These are phyloP conservation scores for Liposcelis brunnea DNA, from an alignment of 2,888 invertebrate species.

Conservation along the genomic window DNA sequence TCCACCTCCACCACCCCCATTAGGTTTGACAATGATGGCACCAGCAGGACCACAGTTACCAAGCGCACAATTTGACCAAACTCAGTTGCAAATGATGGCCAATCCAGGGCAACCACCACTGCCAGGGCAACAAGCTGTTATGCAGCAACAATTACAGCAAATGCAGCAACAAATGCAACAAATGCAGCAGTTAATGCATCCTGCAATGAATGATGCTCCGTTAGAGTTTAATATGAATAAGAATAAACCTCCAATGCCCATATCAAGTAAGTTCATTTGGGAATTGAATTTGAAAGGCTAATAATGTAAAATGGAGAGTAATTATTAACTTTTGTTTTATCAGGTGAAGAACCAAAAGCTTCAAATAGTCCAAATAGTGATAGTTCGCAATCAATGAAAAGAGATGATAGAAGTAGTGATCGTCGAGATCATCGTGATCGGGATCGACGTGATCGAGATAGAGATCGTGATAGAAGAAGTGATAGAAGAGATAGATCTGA, in stretches of 20 bases:
- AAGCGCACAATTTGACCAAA: neutral
- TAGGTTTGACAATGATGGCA: constrained; percentile 2
- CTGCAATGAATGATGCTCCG: constrained; percentile 41
- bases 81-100: constrained; percentile 2
- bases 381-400: neutral
- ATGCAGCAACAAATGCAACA: constrained; percentile 1
- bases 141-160: constrained; percentile 2
- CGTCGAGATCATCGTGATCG: constrained; percentile 16
- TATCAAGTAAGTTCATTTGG: constrained; percentile 16
- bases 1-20: constrained; percentile 6
- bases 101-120: constrained; percentile 1
- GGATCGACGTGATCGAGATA: constrained; percentile 13
- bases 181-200: constrained; percentile 13
- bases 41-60: neutral
- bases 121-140: neutral
- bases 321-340: constrained; percentile 4
- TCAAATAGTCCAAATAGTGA: neutral
- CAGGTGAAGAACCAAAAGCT: neutral
- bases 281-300: constrained; percentile 10
- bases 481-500: constrained; percentile 12
- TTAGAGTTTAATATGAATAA: constrained; percentile 43
- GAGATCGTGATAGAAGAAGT: constrained; percentile 14
- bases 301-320: neutral
- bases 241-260: constrained; percentile 37
- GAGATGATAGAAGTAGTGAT: constrained; percentile 12